Evolutionary conservation across 1,140 invertebrate species (phyloP).

Genomic region (Phthorimaea operculella): DNA sequence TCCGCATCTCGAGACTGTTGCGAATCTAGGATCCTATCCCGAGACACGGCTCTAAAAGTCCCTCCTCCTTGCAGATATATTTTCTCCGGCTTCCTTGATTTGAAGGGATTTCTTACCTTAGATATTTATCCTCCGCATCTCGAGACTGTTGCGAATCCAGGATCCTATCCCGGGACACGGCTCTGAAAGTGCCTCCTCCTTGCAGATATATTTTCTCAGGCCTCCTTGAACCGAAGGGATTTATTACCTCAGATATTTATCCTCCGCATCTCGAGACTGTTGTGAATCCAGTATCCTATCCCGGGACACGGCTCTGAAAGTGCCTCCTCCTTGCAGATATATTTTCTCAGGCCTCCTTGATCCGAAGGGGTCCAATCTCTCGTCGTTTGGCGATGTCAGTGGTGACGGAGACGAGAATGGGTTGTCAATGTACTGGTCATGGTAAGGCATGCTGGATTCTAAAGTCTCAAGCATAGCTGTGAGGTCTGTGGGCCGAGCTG

Average conservation of each 20-base stretch:
- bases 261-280: conserved; percentile 45
- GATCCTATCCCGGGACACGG: conserved; percentile 58
- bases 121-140: conserved; percentile 55
- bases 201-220: conserved; percentile 63
- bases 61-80: conserved; percentile 64
- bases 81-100: conserved; percentile 48
- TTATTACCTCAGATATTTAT: conserved; percentile 58
- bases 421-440: conserved; percentile 65
- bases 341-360: conserved; percentile 56
- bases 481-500: conserved; percentile 58
- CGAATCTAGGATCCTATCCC: conserved; percentile 56
- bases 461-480: conserved; percentile 59
- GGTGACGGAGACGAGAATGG: conserved; percentile 67
- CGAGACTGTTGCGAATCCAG: conserved; percentile 53
- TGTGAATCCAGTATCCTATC: conserved; percentile 59
- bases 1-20: conserved; percentile 49
- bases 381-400: conserved; percentile 64
- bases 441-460: conserved; percentile 55
- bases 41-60: conserved; percentile 57
- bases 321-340: conserved; percentile 64
- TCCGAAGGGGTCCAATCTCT: conserved; percentile 46
- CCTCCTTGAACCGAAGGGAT: conserved; percentile 41
- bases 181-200: conserved; percentile 60
- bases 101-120: conserved; percentile 52
- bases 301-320: conserved; percentile 57